These are phyloP conservation scores for Anthonomus grandis DNA, from an alignment of 1,140 invertebrate genomes.

Conservation along the genomic window DNA sequence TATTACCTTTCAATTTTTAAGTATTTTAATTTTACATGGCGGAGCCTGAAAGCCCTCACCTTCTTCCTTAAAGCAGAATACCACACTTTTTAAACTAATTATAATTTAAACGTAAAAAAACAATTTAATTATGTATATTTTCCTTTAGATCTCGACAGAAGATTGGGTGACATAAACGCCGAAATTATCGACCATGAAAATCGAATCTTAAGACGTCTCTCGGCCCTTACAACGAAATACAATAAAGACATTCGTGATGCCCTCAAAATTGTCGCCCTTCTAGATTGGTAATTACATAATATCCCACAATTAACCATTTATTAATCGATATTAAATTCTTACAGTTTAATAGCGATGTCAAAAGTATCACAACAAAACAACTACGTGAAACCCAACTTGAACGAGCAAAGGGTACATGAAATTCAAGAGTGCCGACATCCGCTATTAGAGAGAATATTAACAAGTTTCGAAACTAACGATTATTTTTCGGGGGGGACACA, in stretches of 20 bases:
- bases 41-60: no score
- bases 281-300: constrained; percentile 64
- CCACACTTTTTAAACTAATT: no score
- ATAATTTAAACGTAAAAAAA: not conserved
- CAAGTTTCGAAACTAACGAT: constrained; percentile 73
- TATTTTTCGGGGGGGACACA: constrained; percentile 54
- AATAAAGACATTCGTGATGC: constrained; percentile 58
- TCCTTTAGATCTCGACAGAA: constrained; percentile 67
- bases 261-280: constrained; percentile 63
- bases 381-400: constrained; percentile 68
- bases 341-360: constrained; percentile 71
- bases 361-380: constrained; percentile 66
- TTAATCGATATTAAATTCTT: constrained; percentile 31
- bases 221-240: constrained; percentile 61
- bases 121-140: not conserved
- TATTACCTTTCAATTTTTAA: no score
- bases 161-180: constrained; percentile 70
- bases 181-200: constrained; percentile 75
- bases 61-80: no score
- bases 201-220: constrained; percentile 67
- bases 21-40: no score
- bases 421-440: constrained; percentile 77
- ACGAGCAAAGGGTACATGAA: constrained; percentile 57
- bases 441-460: constrained; percentile 64
- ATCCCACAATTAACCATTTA: not conserved